Conservation (phyloP, 2,888 invertebrate genomes). For the Cantharis rufa region DNA sequence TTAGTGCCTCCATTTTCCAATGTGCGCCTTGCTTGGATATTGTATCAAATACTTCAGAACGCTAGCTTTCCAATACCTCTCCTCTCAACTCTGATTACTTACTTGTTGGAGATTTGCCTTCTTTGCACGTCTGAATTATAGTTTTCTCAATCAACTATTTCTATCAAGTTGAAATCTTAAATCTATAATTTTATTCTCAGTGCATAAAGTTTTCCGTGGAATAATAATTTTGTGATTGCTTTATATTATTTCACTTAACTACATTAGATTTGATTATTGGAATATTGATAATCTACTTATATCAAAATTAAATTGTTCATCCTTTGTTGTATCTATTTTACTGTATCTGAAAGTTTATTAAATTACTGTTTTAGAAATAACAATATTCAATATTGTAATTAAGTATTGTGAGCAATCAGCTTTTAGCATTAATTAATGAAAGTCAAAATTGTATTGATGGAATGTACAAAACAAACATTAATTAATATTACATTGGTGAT, state of each 20-base stretch:
- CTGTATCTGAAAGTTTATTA: not conserved
- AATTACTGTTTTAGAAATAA: not conserved
- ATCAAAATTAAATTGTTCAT: not conserved
- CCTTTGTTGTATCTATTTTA: not conserved
- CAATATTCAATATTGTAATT: not conserved
- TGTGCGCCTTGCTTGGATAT: conserved; percentile 45
- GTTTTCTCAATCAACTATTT: conserved; percentile 40
- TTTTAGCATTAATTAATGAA: too few species aligned
- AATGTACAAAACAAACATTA: too few species aligned
- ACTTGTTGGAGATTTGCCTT: conserved; percentile 37
- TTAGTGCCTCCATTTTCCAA: conserved; percentile 52
- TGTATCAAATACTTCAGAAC: conserved; percentile 38
- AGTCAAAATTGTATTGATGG: too few species aligned
- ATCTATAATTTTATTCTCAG: not conserved
- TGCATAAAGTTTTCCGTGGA: not conserved
- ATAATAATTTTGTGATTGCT: not conserved
- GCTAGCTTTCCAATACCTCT: conserved; percentile 27
- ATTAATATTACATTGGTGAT: too few species aligned
- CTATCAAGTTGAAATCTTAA: conserved; percentile 15
- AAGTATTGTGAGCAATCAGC: not conserved
- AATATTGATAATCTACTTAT: not conserved
- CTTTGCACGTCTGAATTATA: conserved; percentile 28
- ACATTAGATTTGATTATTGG: not conserved
- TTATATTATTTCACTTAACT: not conserved
- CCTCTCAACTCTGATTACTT: conserved; percentile 28